A percentile compares a stretch with the other conserved stretches of the same genome.
Conservation (phyloP, 2,888 invertebrate genomes). For the Cryptus viduatorius region DNA sequence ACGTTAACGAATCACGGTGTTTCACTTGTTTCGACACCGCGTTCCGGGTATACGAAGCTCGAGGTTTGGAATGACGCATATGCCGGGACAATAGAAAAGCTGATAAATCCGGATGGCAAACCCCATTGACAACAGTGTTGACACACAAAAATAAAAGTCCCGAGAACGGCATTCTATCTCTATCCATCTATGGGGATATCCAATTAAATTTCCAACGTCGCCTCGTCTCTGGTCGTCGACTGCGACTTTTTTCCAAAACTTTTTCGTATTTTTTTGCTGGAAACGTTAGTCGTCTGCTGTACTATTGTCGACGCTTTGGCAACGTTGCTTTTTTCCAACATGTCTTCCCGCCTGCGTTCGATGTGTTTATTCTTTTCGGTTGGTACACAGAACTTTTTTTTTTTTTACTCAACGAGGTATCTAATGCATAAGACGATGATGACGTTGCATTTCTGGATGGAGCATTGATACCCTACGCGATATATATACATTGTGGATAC, state of each 20-base stretch:
- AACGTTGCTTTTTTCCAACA: neutral
- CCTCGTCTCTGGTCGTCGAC: slow-evolving; percentile 1
- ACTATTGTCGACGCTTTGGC: neutral
- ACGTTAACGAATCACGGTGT: slow-evolving; percentile 25
- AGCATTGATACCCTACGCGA: neutral
- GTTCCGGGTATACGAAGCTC: neutral
- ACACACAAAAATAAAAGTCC: neutral
- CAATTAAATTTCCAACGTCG: slow-evolving; percentile 15
- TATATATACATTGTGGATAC: neutral
- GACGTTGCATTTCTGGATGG: neutral
- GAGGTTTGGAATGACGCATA: neutral
- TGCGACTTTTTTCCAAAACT: neutral
- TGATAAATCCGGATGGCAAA: slow-evolving; percentile 37
- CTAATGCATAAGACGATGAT: too few species aligned
- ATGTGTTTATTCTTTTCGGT: neutral
- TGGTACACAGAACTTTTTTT: neutral
- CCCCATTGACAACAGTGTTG: slow-evolving; percentile 12
- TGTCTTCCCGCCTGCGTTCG: neutral
- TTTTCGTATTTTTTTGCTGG: neutral
- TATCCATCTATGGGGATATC: slow-evolving; percentile 1
- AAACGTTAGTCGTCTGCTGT: neutral
- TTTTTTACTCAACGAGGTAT: neutral
- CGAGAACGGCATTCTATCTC: neutral
- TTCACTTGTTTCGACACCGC: slow-evolving; percentile 21
- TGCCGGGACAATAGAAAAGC: slow-evolving; percentile 31